Conservation (phyloP, 2,797 vertebrate species). For the Nothura maculosa region DNA sequence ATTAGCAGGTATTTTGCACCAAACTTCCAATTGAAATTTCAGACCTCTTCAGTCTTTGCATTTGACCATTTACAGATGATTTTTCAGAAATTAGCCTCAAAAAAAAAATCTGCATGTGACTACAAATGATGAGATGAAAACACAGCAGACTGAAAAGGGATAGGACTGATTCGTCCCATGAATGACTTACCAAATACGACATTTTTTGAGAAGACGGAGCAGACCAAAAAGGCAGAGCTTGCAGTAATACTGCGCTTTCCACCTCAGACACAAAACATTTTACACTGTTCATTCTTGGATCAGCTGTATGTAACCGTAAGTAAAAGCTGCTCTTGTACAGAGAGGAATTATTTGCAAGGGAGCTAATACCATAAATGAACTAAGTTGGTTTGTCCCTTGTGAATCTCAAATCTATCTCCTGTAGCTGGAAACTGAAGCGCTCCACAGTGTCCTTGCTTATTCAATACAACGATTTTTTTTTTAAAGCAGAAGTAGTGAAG, state of each 20-base stretch:
- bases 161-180: background rate
- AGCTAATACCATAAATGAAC: background rate
- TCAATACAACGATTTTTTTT: too few relatives aligned
- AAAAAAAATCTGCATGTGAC: too few relatives aligned
- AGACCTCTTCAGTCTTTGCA: background rate
- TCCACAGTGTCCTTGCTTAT: background rate
- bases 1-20: background rate
- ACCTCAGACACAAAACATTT: background rate
- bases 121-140: background rate
- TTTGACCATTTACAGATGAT: background rate
- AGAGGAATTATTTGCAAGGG: background rate
- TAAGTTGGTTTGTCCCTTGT: background rate
- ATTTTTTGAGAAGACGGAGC: background rate
- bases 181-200: background rate
- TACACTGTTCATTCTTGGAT: background rate
- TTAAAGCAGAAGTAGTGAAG: too few relatives aligned
- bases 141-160: background rate
- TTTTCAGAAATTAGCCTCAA: background rate
- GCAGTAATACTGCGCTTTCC: background rate
- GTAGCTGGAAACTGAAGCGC: too few relatives aligned
- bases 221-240: background rate
- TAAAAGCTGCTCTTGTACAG: background rate
- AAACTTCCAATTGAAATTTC: background rate
- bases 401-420: background rate
- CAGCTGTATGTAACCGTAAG: background rate